These are phyloP conservation scores for Sipha flava DNA, from an alignment of 1,140 invertebrate species.

Conservation along the genomic window DNA sequence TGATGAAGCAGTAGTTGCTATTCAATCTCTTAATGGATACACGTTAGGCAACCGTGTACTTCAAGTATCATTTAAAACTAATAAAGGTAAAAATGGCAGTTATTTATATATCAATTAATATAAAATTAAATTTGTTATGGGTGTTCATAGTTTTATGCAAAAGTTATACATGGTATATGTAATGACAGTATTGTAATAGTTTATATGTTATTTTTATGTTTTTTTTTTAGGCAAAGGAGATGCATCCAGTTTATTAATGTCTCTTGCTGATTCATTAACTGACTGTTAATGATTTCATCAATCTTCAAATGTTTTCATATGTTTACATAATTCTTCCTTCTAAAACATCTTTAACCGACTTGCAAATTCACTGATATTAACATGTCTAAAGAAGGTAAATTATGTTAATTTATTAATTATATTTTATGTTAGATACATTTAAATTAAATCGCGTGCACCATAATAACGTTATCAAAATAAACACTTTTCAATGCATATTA, in stretches of 20 bases:
- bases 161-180: neutral
- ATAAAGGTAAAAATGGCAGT: slow-evolving; percentile 75
- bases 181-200: neutral
- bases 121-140: too few relatives aligned
- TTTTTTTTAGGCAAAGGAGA: slow-evolving; percentile 29
- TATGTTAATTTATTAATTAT: slow-evolving; percentile 33
- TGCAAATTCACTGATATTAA: slow-evolving; percentile 15
- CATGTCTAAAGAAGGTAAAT: slow-evolving; percentile 31
- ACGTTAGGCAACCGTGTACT: slow-evolving; percentile 93
- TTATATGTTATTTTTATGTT: slow-evolving; percentile 19
- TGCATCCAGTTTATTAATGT: slow-evolving; percentile 32
- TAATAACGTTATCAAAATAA: slow-evolving; percentile 18
- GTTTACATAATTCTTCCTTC: slow-evolving; percentile 22
- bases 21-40: slow-evolving; percentile 95
- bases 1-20: slow-evolving; percentile 94
- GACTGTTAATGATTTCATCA: slow-evolving; percentile 30
- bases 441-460: slow-evolving; percentile 30
- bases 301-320: slow-evolving; percentile 26
- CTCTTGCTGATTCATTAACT: slow-evolving; percentile 30
- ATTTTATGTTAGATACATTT: slow-evolving; percentile 30
- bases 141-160: neutral
- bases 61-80: slow-evolving; percentile 97
- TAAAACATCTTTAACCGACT: slow-evolving; percentile 28
- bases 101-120: too few relatives aligned
- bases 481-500: slow-evolving; percentile 19